Evolutionary conservation across 2,888 invertebrate genomes (phyloP).

Genomic region (Opisthograptis luteolata): DNA sequence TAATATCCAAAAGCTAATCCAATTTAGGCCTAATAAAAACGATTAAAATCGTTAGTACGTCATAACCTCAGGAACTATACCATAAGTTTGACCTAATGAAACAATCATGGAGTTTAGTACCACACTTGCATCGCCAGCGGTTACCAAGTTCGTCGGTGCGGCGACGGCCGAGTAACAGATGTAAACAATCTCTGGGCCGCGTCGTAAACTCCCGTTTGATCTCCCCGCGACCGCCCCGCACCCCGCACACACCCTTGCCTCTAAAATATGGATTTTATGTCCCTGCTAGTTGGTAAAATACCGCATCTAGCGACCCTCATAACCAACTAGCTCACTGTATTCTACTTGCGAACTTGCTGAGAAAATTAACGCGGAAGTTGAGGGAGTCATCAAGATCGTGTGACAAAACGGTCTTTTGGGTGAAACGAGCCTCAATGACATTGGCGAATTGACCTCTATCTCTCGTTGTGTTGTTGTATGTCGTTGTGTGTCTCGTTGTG

Average conservation of each 20-base stretch:
- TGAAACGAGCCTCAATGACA: too few species aligned
- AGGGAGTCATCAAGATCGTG: conserved; percentile 1
- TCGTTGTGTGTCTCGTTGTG: too few species aligned
- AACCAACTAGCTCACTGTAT: conserved; percentile 45
- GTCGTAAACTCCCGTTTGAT: conserved; percentile 83
- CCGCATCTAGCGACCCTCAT: conserved; percentile 77
- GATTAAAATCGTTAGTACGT: conserved; percentile 2
- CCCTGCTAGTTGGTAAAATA: conserved; percentile 75
- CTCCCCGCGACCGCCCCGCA: conserved; percentile 62
- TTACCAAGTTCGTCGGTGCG: conserved; percentile 76
- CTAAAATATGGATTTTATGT: conserved; percentile 83
- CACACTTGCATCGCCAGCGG: conserved; percentile 68
- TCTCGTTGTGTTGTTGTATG: too few species aligned
- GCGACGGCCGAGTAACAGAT: conserved; percentile 78
- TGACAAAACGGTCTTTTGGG: too few species aligned
- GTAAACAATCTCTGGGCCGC: conserved; percentile 80
- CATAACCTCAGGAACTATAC: conserved; percentile 32
- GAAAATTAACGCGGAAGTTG: conserved; percentile 7
- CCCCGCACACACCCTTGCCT: conserved; percentile 55
- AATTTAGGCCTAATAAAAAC: conserved; percentile 3
- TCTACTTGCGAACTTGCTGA: conserved; percentile 6
- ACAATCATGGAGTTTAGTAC: conserved; percentile 53
- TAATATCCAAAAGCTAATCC: background rate
- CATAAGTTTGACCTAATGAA: conserved; percentile 38
- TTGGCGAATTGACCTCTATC: too few species aligned